These are phyloP conservation scores for Drosophila melanogaster DNA, from an alignment of 1,140 invertebrate species.

Conservation along the genomic window Release_6_plus_ISO1_MT NT_033779.5:9956001-9956500, in stretches of 20 bases:
- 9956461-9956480: constrained; percentile 95
- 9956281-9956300: constrained; percentile 37
- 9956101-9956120: constrained; percentile 87
- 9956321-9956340: constrained; percentile 78
- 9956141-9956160: constrained; percentile 89
- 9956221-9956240: not conserved
- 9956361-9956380: constrained; percentile 87
- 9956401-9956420: constrained; percentile 91
- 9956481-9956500: constrained; percentile 94
- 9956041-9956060: constrained; percentile 86
- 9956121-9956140: constrained; percentile 89
- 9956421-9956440: constrained; percentile 90
- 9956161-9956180: constrained; percentile 87
- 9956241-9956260: not conserved
- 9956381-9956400: constrained; percentile 92
- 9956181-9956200: too few species aligned
- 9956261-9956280: not conserved
- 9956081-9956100: constrained; percentile 87
- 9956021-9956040: constrained; percentile 87
- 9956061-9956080: constrained; percentile 86
- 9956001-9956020: constrained; percentile 88
- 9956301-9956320: constrained; percentile 63
- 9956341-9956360: constrained; percentile 73
- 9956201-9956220: too few species aligned
- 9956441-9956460: constrained; percentile 92